phyloP scores from a whole-genome alignment of 2,113 vertebrate genomes.

The Piaya cayana region DNA sequence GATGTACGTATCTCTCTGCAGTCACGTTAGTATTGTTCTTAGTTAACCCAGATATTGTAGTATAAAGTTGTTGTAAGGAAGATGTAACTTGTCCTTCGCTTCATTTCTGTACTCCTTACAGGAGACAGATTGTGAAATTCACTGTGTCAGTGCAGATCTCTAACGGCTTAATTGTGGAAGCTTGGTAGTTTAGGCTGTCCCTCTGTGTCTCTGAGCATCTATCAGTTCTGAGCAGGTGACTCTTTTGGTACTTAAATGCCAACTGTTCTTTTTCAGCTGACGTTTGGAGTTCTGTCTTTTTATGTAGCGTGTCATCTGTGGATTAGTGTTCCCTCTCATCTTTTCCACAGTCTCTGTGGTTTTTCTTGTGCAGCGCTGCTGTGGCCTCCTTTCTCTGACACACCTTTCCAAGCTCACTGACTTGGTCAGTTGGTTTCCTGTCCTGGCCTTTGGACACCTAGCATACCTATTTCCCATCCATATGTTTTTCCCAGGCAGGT shows the following conservation, averaged over 20 bases:
- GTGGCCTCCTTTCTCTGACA: slow-evolving; percentile 4
- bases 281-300: neutral
- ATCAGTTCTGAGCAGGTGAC: neutral
- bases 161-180: neutral
- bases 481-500: slow-evolving; percentile 23
- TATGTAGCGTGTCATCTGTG: neutral
- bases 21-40: neutral
- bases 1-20: neutral
- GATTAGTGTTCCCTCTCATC: neutral
- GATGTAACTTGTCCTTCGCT: neutral
- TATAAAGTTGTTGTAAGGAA: neutral
- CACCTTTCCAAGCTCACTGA: neutral
- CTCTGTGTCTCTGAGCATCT: neutral
- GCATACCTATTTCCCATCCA: neutral
- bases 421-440: neutral
- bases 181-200: neutral
- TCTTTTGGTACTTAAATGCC: neutral
- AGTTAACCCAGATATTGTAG: neutral
- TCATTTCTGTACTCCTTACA: neutral
- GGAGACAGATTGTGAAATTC: neutral
- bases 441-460: neutral
- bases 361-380: neutral
- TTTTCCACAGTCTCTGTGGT: neutral
- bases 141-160: neutral
- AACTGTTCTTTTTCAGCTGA: neutral